phyloP scores from a whole-genome alignment of 2,113 vertebrate species.

The Pelobates fuscus region DNA sequence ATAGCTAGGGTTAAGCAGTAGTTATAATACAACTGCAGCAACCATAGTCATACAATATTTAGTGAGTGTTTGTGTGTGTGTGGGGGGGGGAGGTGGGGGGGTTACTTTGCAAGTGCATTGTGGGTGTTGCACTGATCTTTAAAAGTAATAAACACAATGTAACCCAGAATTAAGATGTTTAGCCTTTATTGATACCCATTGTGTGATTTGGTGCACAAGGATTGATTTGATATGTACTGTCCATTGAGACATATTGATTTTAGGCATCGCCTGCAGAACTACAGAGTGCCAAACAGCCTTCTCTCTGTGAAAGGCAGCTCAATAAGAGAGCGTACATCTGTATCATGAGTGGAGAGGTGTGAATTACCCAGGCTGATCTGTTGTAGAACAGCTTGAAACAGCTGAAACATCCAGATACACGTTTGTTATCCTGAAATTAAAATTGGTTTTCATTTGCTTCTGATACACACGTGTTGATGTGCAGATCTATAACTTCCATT shows the following conservation, averaged over 20 bases:
- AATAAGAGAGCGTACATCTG: not conserved
- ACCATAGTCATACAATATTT: too few relatives aligned
- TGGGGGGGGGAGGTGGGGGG: too few relatives aligned
- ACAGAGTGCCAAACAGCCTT: not conserved
- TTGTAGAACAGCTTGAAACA: not conserved
- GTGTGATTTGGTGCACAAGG: not conserved
- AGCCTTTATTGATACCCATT: not conserved
- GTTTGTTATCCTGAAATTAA: too few relatives aligned
- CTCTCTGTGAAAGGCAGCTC: not conserved
- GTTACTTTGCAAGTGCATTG: too few relatives aligned
- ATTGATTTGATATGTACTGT: not conserved
- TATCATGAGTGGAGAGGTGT: not conserved
- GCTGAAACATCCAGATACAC: too few relatives aligned
- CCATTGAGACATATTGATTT: not conserved
- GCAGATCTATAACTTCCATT: too few relatives aligned
- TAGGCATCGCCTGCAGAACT: constrained; percentile 8
- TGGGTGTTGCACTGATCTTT: not conserved
- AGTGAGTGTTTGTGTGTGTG: too few relatives aligned
- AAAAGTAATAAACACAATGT: not conserved
- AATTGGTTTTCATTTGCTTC: too few relatives aligned
- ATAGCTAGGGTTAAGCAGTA: too few relatives aligned
- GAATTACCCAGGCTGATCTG: not conserved
- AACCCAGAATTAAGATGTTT: not conserved
- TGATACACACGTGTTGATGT: too few relatives aligned
- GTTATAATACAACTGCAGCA: too few relatives aligned